Evolutionary conservation across 2,113 vertebrate species (phyloP), one percentile per base, ranked within the genome.

Genomic region (Entelurus aequoreus): DNA sequence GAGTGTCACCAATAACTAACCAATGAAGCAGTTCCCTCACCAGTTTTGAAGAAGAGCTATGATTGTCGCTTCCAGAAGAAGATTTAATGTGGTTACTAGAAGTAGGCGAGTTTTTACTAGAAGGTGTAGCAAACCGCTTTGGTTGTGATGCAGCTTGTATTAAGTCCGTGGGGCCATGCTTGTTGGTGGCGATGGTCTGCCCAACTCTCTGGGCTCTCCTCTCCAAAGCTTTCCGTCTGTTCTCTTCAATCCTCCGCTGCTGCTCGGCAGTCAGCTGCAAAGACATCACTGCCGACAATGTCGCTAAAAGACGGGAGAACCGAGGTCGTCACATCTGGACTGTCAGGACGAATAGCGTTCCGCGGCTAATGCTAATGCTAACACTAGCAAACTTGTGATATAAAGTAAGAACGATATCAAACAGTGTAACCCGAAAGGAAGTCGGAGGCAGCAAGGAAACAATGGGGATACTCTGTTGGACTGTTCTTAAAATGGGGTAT

Each of bases 181-280:
- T 64, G 19, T n/a, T 50, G 51, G 1, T 66, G 51, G 12, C 21
- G 62, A 7, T 36, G 5, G 60, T 52, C 55, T 87, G 83, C 47
- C 76, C 92, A 52, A 91, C 86, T 82, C 92, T 92, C 72, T 94
- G 91, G 4, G 96, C 94, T 89, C 96, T 91, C 65, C 91, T 90
- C 16, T 93, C 94, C 74, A 99, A 79, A 69, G 97, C 97, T 42
- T 81, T 92, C 60, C 73, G 90, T 35, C 94, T 86, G 80, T 99
- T 98, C 72, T 94, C 94, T 68, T 98, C 95, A 4, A 99, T 98
- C 81, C 85, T 91, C 58, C 86, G 86, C 87, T 89, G 91, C 56
- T 99, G 96, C 62, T 97, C 95, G 44, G 92, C 90, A 4, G 94
- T 97, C 63, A 99, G 87, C 56, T 84, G 86, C 58, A 80, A 78